Percentiles rank a stretch among this genome's conserved stretches.
Conservation (phyloP, 2,797 vertebrate species). For the Triplophysa bombifrons region DNA sequence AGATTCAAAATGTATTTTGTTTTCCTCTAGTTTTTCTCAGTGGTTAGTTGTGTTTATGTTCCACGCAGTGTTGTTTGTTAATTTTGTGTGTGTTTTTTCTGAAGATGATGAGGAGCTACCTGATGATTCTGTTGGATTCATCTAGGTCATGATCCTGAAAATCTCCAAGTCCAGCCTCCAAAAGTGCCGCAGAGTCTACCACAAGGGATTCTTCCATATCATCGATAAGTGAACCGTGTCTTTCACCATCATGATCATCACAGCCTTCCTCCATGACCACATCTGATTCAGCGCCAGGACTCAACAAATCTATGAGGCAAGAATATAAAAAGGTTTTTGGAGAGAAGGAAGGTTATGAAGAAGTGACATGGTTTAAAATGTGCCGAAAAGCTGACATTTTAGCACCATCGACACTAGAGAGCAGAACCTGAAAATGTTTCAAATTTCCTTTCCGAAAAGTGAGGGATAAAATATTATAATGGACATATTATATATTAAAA, state of each 20-base stretch:
- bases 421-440: constrained; percentile 16
- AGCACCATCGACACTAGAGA: constrained; percentile 11
- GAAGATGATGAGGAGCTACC: constrained; percentile 69
- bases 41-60: not conserved
- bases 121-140: constrained; percentile 91
- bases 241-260: constrained; percentile 89
- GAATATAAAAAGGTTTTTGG: not conserved
- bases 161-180: constrained; percentile 81
- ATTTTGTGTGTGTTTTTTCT: not conserved
- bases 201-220: constrained; percentile 90
- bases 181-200: constrained; percentile 79
- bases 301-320: constrained; percentile 83
- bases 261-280: constrained; percentile 90
- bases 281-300: constrained; percentile 92
- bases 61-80: not conserved
- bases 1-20: no score
- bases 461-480: not conserved
- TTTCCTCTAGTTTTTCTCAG: no score
- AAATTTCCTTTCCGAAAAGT: constrained; percentile 18
- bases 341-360: not conserved
- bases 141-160: constrained; percentile 89
- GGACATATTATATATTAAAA: not conserved
- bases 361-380: constrained; percentile 5
- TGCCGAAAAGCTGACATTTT: constrained; percentile 20
- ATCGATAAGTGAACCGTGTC: constrained; percentile 84